phyloP scores from a whole-genome alignment of 2,888 invertebrate species.

The Acleris sparsana region DNA sequence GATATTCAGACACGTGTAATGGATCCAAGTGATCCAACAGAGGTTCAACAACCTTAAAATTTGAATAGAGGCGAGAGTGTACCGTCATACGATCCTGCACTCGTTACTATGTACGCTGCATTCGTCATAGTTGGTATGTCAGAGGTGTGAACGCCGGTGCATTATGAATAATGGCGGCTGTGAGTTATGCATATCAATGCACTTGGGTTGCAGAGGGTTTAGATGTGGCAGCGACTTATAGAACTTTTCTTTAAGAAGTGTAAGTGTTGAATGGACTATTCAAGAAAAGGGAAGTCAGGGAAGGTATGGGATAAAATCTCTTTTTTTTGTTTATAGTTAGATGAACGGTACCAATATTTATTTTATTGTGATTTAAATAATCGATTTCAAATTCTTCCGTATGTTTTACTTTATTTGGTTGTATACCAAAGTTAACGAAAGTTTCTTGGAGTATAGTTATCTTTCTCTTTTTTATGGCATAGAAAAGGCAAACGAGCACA shows the following conservation, averaged over 20 bases:
- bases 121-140: slow-evolving; percentile 58
- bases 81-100: slow-evolving; percentile 38
- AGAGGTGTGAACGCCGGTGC: slow-evolving; percentile 55
- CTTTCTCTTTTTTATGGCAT: no score
- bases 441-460: no score
- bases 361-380: no score
- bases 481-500: no score
- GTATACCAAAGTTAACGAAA: no score
- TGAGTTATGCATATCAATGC: slow-evolving; percentile 66
- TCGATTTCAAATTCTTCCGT: no score
- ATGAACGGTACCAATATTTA: no score
- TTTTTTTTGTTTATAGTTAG: no score
- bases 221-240: slow-evolving; percentile 14
- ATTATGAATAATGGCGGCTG: slow-evolving; percentile 61
- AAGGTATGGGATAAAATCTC: no score
- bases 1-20: slow-evolving; percentile 24
- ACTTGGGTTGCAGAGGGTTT: slow-evolving; percentile 8
- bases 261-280: background rate
- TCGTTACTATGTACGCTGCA: slow-evolving; percentile 41
- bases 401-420: no score
- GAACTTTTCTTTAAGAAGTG: background rate
- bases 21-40: slow-evolving; percentile 16
- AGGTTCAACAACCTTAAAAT: slow-evolving; percentile 36
- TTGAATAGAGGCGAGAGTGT: slow-evolving; percentile 34
- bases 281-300: no score